Percentiles rank a stretch among this genome's conserved stretches.
phyloP scores from a whole-genome alignment of 2,113 vertebrate species.

The Anser cygnoides region DNA sequence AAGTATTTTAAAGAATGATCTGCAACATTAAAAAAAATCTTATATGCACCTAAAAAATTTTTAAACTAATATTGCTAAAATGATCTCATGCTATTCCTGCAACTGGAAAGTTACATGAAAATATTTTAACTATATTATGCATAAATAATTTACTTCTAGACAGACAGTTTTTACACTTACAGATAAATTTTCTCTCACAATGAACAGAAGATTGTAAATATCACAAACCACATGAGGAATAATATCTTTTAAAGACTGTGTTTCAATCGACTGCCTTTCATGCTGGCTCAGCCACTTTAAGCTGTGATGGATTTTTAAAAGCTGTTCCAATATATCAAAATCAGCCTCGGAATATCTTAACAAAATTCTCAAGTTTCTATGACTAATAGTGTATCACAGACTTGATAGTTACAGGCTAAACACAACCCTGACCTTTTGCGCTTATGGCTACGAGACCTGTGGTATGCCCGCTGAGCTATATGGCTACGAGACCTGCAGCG shows the following conservation, averaged over 20 bases:
- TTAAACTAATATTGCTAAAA: not conserved
- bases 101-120: not conserved
- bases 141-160: not conserved
- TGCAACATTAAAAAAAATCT: not conserved
- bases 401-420: constrained; percentile 27
- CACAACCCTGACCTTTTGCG: constrained; percentile 42
- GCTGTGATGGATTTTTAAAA: not conserved
- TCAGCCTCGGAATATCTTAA: not conserved
- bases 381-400: constrained; percentile 17
- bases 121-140: not conserved
- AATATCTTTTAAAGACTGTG: not conserved
- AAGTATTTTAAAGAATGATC: not conserved
- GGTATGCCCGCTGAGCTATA: not conserved
- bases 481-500: not conserved
- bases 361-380: constrained; percentile 59
- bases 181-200: not conserved
- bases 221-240: not conserved
- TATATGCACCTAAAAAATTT: not conserved
- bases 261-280: not conserved
- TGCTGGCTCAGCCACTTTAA: not conserved
- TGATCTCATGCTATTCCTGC: not conserved
- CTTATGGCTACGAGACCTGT: not conserved
- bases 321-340: not conserved
- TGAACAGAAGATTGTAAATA: not conserved
- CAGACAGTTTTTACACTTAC: not conserved